Evolutionary conservation across 2,888 invertebrate species (phyloP).

Genomic region (Matsumyia berberina): DNA sequence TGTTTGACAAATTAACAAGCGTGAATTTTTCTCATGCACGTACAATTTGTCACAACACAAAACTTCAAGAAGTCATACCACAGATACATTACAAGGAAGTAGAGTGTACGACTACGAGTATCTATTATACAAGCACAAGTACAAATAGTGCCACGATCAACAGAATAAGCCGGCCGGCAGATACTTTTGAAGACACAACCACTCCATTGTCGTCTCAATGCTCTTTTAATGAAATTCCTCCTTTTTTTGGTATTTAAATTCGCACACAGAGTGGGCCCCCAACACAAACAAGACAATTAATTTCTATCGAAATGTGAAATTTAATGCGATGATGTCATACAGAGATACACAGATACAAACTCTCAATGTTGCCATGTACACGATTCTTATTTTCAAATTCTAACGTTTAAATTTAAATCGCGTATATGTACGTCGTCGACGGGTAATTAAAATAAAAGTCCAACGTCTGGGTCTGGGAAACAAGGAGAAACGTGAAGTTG

Average conservation of each 20-base stretch:
- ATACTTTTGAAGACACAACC: constrained; percentile 20
- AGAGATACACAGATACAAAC: neutral
- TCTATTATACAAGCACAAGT: too few relatives aligned
- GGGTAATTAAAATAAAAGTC: constrained; percentile 52
- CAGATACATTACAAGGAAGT: constrained; percentile 12
- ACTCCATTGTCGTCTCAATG: neutral
- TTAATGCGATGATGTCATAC: constrained; percentile 66
- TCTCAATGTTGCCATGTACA: constrained; percentile 18
- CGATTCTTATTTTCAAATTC: constrained; percentile 26
- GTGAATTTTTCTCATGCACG: constrained; percentile 41
- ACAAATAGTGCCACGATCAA: constrained; percentile 4
- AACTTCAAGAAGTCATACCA: constrained; percentile 41
- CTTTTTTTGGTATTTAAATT: constrained; percentile 57
- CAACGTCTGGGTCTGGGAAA: constrained; percentile 20
- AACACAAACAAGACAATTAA: constrained; percentile 38
- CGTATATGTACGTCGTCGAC: constrained; percentile 23
- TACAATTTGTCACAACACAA: constrained; percentile 52
- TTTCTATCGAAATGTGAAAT: constrained; percentile 63
- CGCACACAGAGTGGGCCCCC: constrained; percentile 25
- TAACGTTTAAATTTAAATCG: constrained; percentile 24
- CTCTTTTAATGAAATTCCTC: constrained; percentile 7
- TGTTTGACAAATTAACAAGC: constrained; percentile 48
- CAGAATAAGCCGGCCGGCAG: constrained; percentile 5
- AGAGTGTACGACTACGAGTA: constrained; percentile 6
- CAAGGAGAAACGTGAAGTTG: constrained; percentile 28